Evolutionary conservation across 2,797 vertebrate species (phyloP).

Genomic region (Psittacula derbiana): DNA sequence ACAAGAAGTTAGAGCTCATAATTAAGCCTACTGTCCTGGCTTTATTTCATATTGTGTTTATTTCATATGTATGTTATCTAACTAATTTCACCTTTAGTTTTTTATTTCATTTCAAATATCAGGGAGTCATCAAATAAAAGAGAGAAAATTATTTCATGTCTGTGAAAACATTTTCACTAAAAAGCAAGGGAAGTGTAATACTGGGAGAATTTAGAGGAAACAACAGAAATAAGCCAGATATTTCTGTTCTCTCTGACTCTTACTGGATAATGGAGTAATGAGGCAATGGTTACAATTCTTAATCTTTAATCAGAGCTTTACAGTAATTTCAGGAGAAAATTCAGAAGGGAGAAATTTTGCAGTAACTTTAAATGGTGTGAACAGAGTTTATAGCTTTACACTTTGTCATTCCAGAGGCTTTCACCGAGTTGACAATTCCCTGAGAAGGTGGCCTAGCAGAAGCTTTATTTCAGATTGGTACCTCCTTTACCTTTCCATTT

Average conservation of each 20-base stretch:
- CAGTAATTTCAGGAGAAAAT: not conserved
- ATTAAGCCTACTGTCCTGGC: not conserved
- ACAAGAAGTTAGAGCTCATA: not conserved
- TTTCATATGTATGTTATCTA: not conserved
- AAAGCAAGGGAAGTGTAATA: not conserved
- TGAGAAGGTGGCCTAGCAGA: not conserved
- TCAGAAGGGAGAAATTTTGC: not conserved
- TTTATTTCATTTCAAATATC: not conserved
- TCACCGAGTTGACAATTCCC: not conserved
- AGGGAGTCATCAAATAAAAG: not conserved
- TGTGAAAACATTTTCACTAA: not conserved
- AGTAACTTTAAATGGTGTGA: not conserved
- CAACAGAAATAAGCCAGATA: not conserved
- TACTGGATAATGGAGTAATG: not conserved
- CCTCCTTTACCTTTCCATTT: not conserved
- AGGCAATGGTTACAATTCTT: not conserved
- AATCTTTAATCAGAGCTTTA: not conserved
- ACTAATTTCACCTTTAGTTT: not conserved
- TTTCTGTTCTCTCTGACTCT: not conserved
- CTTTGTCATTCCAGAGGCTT: not conserved
- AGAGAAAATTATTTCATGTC: not conserved
- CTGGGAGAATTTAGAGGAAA: not conserved
- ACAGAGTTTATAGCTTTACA: not conserved
- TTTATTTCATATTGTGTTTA: not conserved
- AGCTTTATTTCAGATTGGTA: not conserved